Conservation (phyloP, 2,797 vertebrate species). For the Rhinophrynus dorsalis region DNA sequence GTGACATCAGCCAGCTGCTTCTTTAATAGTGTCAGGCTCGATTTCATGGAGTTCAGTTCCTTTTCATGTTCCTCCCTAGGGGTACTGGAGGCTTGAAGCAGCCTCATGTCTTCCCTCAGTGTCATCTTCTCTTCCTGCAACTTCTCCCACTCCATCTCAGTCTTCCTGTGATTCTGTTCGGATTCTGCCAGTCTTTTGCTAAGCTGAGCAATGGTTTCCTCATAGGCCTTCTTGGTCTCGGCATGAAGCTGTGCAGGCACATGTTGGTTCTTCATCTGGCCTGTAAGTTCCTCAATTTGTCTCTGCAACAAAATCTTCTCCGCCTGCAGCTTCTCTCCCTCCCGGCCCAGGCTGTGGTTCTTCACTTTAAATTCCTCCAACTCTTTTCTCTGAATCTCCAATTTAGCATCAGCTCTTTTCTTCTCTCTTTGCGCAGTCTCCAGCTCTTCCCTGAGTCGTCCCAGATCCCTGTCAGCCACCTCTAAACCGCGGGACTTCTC, state of each 20-base stretch:
- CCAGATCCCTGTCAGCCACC: conserved; percentile 78
- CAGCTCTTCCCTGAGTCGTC: conserved; percentile 66
- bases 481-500: conserved; percentile 83
- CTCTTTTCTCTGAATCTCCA: conserved; percentile 18
- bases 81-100: conserved; percentile 65
- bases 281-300: conserved; percentile 36
- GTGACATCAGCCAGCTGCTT: conserved; percentile 71
- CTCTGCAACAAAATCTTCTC: conserved; percentile 36
- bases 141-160: conserved; percentile 76
- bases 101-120: conserved; percentile 70
- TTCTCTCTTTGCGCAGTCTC: conserved; percentile 17
- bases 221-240: conserved; percentile 76
- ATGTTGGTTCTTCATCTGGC: conserved; percentile 72
- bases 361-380: conserved; percentile 9
- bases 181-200: conserved; percentile 81
- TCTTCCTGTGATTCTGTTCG: conserved; percentile 72
- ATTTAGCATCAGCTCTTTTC: conserved; percentile 12
- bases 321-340: conserved; percentile 29
- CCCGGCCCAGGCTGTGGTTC: conserved; percentile 1
- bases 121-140: conserved; percentile 71
- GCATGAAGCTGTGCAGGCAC: conserved; percentile 78
- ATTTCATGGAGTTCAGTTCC: conserved; percentile 68
- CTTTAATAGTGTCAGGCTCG: conserved; percentile 65
- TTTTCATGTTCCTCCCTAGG: conserved; percentile 71
- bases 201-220: conserved; percentile 73